These are phyloP conservation scores for Aelia acuminata DNA, from an alignment of 2,888 invertebrate genomes.

Conservation along the genomic window DNA sequence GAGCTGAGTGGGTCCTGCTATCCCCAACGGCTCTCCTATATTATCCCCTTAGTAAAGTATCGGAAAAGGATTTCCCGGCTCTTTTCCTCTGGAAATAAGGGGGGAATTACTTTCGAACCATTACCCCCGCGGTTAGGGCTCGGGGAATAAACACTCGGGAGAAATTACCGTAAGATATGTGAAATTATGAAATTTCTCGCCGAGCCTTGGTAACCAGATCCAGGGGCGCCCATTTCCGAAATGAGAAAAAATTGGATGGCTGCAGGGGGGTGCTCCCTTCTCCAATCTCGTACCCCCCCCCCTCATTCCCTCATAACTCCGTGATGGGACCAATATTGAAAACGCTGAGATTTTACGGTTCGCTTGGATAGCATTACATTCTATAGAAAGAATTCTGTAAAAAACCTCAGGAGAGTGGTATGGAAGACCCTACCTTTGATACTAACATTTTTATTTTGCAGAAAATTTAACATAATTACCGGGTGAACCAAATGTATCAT, in stretches of 20 bases:
- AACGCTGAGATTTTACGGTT: constrained; percentile 59
- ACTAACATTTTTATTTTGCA: not conserved
- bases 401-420: not conserved
- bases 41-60: constrained; percentile 50
- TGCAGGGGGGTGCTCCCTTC: not conserved
- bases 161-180: constrained; percentile 59
- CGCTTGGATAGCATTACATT: constrained; percentile 55
- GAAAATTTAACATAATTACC: too few relatives aligned
- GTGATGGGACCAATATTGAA: constrained; percentile 57
- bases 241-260: constrained; percentile 4
- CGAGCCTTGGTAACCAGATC: constrained; percentile 9
- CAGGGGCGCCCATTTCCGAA: constrained; percentile 7
- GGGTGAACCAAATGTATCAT: too few relatives aligned
- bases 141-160: constrained; percentile 53
- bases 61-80: constrained; percentile 55
- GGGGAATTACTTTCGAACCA: constrained; percentile 55
- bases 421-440: too few relatives aligned
- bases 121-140: constrained; percentile 46
- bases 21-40: constrained; percentile 23
- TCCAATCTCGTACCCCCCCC: not conserved
- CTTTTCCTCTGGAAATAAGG: constrained; percentile 50
- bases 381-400: not conserved
- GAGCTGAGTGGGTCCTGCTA: not conserved
- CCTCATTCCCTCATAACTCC: constrained; percentile 53
- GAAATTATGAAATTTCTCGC: constrained; percentile 59